These are phyloP conservation scores for Acheta domesticus DNA, from an alignment of 2,888 invertebrate species.

Conservation along the genomic window DNA sequence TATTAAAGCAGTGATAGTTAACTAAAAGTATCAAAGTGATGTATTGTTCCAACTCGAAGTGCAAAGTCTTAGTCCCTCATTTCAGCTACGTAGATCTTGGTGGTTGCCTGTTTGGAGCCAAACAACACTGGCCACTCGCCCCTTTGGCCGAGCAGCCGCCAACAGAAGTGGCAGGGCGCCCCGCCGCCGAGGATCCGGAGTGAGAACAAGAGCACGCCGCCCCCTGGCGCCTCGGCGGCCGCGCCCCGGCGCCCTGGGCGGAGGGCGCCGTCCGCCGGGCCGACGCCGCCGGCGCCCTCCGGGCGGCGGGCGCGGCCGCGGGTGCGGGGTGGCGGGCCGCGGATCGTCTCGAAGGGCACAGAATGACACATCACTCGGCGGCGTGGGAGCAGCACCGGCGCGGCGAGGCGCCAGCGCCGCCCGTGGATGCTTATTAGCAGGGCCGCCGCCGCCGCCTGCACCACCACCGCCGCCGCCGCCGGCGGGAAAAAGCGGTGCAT, in stretches of 20 bases:
- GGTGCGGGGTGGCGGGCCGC: neutral
- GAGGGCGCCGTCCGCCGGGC: neutral
- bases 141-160: no score
- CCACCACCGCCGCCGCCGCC: neutral
- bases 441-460: neutral
- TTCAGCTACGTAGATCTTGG: no score
- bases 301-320: neutral
- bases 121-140: no score
- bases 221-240: neutral
- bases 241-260: neutral
- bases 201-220: neutral
- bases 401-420: neutral
- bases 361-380: neutral
- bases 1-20: no score
- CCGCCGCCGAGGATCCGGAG: no score
- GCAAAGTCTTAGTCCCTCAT: no score
- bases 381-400: neutral
- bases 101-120: no score
- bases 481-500: slow-evolving; percentile 4
- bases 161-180: no score
- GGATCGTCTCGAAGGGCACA: neutral
- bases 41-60: no score
- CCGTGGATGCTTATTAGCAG: neutral
- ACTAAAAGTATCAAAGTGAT: no score
- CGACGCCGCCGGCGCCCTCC: neutral